Conservation (phyloP, 2,797 vertebrate genomes). For the Phoebastria nigripes region DNA sequence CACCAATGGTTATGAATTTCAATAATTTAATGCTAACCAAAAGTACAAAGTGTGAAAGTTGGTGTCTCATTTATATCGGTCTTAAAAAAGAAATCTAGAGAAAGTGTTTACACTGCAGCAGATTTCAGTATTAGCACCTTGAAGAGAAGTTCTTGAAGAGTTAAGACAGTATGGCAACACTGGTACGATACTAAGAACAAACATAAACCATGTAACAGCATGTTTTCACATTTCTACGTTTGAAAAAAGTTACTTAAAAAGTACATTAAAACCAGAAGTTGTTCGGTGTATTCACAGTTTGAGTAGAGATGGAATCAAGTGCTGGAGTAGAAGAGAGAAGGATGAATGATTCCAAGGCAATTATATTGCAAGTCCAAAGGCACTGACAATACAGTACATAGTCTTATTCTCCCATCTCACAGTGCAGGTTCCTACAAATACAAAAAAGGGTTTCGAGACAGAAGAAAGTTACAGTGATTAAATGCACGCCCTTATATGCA, state of each 20-base stretch:
- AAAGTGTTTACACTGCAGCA: slow-evolving; percentile 58
- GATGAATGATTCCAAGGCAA: background rate
- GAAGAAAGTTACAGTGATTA: background rate
- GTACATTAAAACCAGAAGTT: slow-evolving; percentile 29
- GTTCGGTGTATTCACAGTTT: slow-evolving; percentile 34
- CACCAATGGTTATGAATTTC: slow-evolving; percentile 38
- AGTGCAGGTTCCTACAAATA: slow-evolving; percentile 85
- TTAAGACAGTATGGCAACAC: slow-evolving; percentile 58
- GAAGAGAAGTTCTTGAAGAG: slow-evolving; percentile 56
- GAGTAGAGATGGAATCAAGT: background rate
- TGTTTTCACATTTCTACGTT: slow-evolving; percentile 3
- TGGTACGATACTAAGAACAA: background rate
- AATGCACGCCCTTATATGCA: background rate
- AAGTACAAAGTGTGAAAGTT: slow-evolving; percentile 74
- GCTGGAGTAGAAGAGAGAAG: background rate
- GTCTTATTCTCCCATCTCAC: slow-evolving; percentile 96
- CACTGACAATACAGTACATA: slow-evolving; percentile 92
- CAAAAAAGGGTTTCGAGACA: background rate
- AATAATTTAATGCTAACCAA: slow-evolving; percentile 80
- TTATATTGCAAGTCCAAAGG: slow-evolving; percentile 91
- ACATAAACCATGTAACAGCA: background rate
- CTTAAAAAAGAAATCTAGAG: slow-evolving; percentile 59
- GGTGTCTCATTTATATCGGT: slow-evolving; percentile 50
- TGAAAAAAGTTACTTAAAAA: slow-evolving; percentile 14
- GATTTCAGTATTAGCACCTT: slow-evolving; percentile 73